phyloP scores from a whole-genome alignment of 1,140 invertebrate species.

The Temnothorax nylanderi region DNA sequence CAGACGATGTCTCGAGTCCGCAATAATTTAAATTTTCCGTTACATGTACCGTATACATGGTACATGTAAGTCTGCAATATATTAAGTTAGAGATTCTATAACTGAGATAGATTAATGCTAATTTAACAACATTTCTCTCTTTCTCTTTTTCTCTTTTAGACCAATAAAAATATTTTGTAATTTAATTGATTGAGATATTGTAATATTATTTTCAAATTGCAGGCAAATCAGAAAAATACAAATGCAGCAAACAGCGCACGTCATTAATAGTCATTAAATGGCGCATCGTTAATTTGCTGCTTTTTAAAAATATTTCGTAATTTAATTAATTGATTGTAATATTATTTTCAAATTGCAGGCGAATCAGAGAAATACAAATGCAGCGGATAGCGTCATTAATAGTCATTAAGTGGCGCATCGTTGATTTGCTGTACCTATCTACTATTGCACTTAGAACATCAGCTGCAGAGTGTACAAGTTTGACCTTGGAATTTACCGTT shows the following conservation, averaged over 20 bases:
- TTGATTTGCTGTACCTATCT: not conserved
- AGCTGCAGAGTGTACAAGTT: not conserved
- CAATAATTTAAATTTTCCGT: constrained; percentile 24
- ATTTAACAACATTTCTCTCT: not conserved
- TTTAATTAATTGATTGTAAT: not conserved
- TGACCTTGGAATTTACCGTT: not conserved
- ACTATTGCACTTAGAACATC: constrained; percentile 1
- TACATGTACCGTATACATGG: not conserved
- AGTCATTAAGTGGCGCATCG: not conserved
- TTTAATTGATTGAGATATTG: not conserved
- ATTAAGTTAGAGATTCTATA: not conserved
- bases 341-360: not conserved
- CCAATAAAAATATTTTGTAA: not conserved
- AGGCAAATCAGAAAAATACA: not conserved
- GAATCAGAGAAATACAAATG: not conserved
- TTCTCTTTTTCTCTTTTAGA: not conserved
- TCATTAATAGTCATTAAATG: not conserved
- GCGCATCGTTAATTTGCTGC: not conserved
- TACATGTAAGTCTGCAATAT: not conserved
- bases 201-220: not conserved
- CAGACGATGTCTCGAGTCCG: constrained; percentile 19
- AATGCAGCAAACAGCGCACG: not conserved
- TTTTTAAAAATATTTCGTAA: not conserved
- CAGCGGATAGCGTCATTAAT: not conserved
- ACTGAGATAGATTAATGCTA: not conserved